These are phyloP conservation scores for Drosophila cardini DNA, from an alignment of 1,140 invertebrate genomes.

Conservation along the genomic window DNA sequence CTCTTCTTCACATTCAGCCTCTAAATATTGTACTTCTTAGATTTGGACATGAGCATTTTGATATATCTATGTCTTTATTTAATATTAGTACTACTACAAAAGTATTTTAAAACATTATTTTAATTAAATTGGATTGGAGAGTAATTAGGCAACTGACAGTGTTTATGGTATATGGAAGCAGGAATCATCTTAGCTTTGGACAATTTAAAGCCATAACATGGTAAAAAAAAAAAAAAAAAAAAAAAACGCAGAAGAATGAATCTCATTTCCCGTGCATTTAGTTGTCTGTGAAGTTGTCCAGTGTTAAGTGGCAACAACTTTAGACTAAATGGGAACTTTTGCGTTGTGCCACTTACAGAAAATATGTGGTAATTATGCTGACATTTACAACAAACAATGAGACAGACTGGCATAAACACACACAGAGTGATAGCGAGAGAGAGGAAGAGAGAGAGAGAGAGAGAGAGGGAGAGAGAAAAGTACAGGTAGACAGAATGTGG, in stretches of 20 bases:
- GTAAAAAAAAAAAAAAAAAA: slow-evolving; percentile 29
- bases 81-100: slow-evolving; percentile 2
- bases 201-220: slow-evolving; percentile 31
- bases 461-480: background rate
- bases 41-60: slow-evolving; percentile 42
- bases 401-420: slow-evolving; percentile 7
- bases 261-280: slow-evolving; percentile 67
- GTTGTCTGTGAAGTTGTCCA: slow-evolving; percentile 17
- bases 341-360: slow-evolving; percentile 77
- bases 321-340: slow-evolving; percentile 74
- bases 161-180: slow-evolving; percentile 26
- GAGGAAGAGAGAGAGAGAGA: background rate
- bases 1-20: slow-evolving; percentile 44
- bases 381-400: slow-evolving; percentile 65
- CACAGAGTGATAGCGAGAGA: background rate
- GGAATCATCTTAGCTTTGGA: slow-evolving; percentile 27
- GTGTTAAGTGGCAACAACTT: slow-evolving; percentile 55
- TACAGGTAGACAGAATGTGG: slow-evolving; percentile 26
- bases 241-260: slow-evolving; percentile 65
- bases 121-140: background rate
- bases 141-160: background rate
- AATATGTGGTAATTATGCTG: slow-evolving; percentile 80
- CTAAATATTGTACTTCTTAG: slow-evolving; percentile 72
- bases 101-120: background rate
- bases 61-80: slow-evolving; percentile 29